phyloP scores from a whole-genome alignment of 2,797 vertebrate species.

The Helicolenus hilgendorfi region DNA sequence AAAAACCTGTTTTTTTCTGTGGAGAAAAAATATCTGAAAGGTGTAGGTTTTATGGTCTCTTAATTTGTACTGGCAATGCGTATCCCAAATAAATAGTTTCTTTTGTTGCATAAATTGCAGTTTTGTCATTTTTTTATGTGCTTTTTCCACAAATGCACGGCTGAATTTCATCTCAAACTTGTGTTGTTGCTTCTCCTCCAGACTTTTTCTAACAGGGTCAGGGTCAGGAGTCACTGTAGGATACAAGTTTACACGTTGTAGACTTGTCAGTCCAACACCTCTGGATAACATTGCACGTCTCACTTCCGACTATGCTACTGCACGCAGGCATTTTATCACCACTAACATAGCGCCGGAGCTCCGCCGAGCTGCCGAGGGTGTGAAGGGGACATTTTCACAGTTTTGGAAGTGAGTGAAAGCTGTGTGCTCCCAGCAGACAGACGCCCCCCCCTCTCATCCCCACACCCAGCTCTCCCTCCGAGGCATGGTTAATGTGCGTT shows the following conservation, averaged over 20 bases:
- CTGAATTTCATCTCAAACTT: constrained; percentile 4
- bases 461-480: constrained; percentile 71
- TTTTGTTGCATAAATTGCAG: constrained; percentile 93
- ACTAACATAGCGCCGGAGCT: constrained; percentile 49
- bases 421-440: constrained; percentile 77
- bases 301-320: constrained; percentile 46
- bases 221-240: constrained; percentile 82
- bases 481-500: constrained; percentile 82
- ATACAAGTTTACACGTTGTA: constrained; percentile 79
- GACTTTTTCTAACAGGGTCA: constrained; percentile 67
- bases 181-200: constrained; percentile 26
- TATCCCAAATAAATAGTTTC: constrained; percentile 98
- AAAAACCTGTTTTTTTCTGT: constrained; percentile 93
- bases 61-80: constrained; percentile 98
- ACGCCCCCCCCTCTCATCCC: constrained; percentile 34
- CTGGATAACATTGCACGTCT: constrained; percentile 68
- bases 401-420: constrained; percentile 81
- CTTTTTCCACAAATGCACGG: background rate
- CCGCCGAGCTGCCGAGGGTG: constrained; percentile 50
- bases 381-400: constrained; percentile 83
- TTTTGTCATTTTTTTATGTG: constrained; percentile 60
- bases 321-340: constrained; percentile 64
- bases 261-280: constrained; percentile 74
- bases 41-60: constrained; percentile 96
- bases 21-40: constrained; percentile 93